These are phyloP conservation scores for Drosophila insularis DNA, from an alignment of 1,140 invertebrate genomes.

Conservation along the genomic window DNA sequence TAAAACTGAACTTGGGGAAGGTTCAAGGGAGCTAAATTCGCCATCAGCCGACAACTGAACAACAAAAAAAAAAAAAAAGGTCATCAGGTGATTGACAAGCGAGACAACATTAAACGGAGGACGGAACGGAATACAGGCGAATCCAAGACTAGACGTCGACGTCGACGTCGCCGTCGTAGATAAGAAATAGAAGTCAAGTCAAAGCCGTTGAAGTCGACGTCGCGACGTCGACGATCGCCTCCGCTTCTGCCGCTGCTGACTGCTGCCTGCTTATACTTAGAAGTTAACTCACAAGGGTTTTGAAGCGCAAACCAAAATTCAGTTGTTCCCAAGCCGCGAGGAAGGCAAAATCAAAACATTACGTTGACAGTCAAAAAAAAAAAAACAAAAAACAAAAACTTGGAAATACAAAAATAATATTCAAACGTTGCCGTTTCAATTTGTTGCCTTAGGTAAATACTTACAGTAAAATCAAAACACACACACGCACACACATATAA, in stretches of 20 bases:
- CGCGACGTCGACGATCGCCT: constrained; percentile 28
- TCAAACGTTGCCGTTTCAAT: constrained; percentile 20
- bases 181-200: constrained; percentile 14
- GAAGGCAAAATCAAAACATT: constrained; percentile 58
- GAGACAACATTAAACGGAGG: constrained; percentile 17
- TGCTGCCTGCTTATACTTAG: constrained; percentile 24
- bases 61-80: constrained; percentile 31
- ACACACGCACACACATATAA: background rate
- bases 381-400: constrained; percentile 18
- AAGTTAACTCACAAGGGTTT: constrained; percentile 79
- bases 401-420: constrained; percentile 25
- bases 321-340: constrained; percentile 74
- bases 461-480: constrained; percentile 8
- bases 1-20: constrained; percentile 14
- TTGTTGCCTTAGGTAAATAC: constrained; percentile 52
- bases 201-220: constrained; percentile 5
- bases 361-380: constrained; percentile 28
- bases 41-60: background rate
- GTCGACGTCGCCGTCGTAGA: constrained; percentile 29
- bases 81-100: constrained; percentile 63
- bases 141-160: constrained; percentile 30
- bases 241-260: background rate
- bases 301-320: constrained; percentile 70
- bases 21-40: constrained; percentile 45
- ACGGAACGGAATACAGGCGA: constrained; percentile 19